phyloP scores from a whole-genome alignment of 2,888 invertebrate genomes.

The Xiphydria camelus region DNA sequence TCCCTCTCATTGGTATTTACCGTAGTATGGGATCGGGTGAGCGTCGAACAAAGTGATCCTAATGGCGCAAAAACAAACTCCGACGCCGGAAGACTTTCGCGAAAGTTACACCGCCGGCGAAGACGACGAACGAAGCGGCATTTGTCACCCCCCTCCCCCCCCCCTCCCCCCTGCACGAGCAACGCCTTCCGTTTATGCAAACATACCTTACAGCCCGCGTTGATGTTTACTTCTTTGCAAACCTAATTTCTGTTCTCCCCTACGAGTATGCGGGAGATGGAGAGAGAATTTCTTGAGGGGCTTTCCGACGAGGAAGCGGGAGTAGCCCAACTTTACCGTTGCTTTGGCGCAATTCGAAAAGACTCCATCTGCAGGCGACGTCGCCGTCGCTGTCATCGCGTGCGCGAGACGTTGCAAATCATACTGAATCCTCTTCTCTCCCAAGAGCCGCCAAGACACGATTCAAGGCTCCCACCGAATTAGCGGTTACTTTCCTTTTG shows the following conservation, averaged over 20 bases:
- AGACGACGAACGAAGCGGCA: conserved; percentile 32
- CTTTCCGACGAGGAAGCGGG: background rate
- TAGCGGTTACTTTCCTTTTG: too few species aligned
- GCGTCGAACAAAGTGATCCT: conserved; percentile 45
- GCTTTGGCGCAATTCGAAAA: too few species aligned
- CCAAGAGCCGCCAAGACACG: too few species aligned
- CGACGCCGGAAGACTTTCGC: conserved; percentile 24
- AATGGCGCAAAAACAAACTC: conserved; percentile 48
- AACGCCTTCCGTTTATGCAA: conserved; percentile 51
- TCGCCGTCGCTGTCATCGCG: too few species aligned
- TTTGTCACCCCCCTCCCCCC: conserved; percentile 49
- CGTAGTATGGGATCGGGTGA: conserved; percentile 21
- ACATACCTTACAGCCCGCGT: conserved; percentile 43
- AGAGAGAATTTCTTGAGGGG: background rate
- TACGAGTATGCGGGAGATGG: too few species aligned
- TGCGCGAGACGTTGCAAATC: too few species aligned
- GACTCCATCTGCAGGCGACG: too few species aligned
- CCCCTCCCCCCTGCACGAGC: conserved; percentile 39
- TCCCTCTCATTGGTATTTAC: conserved; percentile 29
- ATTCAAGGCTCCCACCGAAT: too few species aligned
- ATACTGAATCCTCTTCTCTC: too few species aligned
- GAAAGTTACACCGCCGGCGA: conserved; percentile 33
- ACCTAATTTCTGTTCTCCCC: conserved; percentile 49
- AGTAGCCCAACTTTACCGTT: too few species aligned
- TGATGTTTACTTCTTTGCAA: conserved; percentile 55